Base-by-base conservation (phyloP, 2,888 invertebrate genomes). In the Hoplodrina blanda region DNA sequence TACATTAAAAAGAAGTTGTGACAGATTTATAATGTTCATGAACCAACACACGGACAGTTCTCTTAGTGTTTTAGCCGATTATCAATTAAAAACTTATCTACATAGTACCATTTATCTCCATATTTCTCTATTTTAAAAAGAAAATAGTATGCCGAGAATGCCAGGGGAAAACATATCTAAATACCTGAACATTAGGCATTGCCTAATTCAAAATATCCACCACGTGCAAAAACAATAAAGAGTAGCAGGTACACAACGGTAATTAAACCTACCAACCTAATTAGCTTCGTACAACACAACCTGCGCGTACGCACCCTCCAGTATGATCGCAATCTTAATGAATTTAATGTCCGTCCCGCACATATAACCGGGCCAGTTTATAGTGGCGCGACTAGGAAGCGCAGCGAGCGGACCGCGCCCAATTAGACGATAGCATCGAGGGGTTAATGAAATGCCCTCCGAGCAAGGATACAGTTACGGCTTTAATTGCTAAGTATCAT, bases 361-460 rank as follows among this genome's bases (percentile, higher is more conserved):
- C 66, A 69, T 78, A 82, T 52, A 73, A 41, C 80, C 30, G 20
- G 10, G 82, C 65, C 69, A 69, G 50, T 79, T 78, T 69, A 79
- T 53, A 53, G 41, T 25, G 63, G 11, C 50, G 54, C 67, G 20
- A 75, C 62, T 52, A 83, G 82, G 83, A 83, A 83, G 79, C 49
- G 74, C 61, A 20, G 71, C 17, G 46, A 19, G 15, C 41, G 50
- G 19, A n/a, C 78, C 71, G 69, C 70, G 69, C 61, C 74, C 84
- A 81, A 84, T 85, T 84, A 84, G 65, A 66, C 61, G 85, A 84
- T 84, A 74, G 62, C 69, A 84, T 84, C 84, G 74, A 49, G 53
- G 76, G 84, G 84, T 84, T 85, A 85, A 84, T 83, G 85, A 84
- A 85, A 79, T 85, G 84, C 73, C 85, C 83, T 63, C 67, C 61